These are phyloP conservation scores for Onychomys arenicola DNA, from an alignment of 2,797 vertebrate genomes.

Conservation along the genomic window DNA sequence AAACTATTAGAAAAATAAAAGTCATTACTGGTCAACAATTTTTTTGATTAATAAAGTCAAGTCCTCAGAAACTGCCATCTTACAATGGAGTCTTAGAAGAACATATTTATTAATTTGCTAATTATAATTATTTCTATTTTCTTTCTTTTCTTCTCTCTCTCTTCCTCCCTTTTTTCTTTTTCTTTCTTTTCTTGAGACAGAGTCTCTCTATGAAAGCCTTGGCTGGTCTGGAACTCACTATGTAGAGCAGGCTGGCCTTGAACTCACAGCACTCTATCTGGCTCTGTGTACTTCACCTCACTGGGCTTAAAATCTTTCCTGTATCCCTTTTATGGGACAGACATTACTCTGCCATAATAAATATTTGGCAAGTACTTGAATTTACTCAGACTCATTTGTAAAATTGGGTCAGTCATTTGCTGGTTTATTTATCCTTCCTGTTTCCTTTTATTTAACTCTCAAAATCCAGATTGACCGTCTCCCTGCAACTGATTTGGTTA, in stretches of 20 bases:
- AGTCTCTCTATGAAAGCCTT: background rate
- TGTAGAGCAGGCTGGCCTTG: background rate
- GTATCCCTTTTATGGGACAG: background rate
- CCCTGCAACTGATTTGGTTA: conserved; percentile 29
- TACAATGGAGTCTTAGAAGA: background rate
- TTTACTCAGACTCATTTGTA: background rate
- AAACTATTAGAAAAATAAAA: background rate
- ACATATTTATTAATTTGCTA: background rate
- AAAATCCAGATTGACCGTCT: conserved; percentile 40
- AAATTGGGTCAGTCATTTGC: background rate
- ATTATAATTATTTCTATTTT: background rate
- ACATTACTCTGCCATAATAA: background rate
- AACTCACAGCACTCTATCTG: background rate
- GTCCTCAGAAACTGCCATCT: background rate
- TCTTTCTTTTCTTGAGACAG: background rate
- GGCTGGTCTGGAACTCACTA: background rate
- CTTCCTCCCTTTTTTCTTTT: background rate
- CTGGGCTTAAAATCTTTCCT: background rate
- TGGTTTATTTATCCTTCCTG: background rate
- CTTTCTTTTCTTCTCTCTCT: background rate
- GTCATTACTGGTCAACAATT: background rate
- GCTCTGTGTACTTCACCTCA: background rate
- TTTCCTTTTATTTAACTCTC: conserved; percentile 53
- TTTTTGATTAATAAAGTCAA: conserved; percentile 44
- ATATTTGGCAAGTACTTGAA: background rate